phyloP scores from a whole-genome alignment of 1,140 invertebrate species.

The Pseudachorutes palmiensis region DNA sequence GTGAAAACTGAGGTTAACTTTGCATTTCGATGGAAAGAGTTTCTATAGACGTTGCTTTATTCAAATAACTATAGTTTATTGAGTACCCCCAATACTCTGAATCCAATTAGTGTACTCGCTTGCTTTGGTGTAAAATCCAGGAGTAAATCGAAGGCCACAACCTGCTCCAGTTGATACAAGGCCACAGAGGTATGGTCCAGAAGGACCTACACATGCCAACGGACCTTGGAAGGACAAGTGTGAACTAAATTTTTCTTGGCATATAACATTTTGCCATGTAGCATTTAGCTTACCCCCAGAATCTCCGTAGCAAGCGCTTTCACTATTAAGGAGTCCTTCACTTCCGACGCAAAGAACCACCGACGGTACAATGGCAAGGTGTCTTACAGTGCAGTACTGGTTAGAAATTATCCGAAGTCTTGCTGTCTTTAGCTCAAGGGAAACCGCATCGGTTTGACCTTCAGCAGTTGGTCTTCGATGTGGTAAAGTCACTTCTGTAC shows the following conservation, averaged over 20 bases:
- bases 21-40: too few species aligned
- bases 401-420: background rate
- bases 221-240: background rate
- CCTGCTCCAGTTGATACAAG: conserved; percentile 6
- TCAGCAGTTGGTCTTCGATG: background rate
- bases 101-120: background rate
- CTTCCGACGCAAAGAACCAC: conserved; percentile 11
- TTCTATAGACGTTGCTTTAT: too few species aligned
- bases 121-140: conserved; percentile 7
- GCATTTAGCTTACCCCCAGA: background rate
- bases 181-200: conserved; percentile 8
- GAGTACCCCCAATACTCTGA: background rate
- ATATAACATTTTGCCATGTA: background rate
- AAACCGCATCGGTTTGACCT: background rate
- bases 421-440: background rate
- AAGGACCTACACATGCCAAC: background rate
- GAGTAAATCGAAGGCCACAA: conserved; percentile 12
- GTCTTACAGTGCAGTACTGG: background rate
- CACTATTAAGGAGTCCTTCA: conserved; percentile 9
- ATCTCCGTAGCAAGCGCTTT: conserved; percentile 15
- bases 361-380: background rate
- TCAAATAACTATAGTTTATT: too few species aligned
- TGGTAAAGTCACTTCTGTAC: background rate
- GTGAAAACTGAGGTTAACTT: too few species aligned
- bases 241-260: background rate